Base-by-base conservation (phyloP, 2,888 invertebrate species). In the Schizotus pectinicornis region DNA sequence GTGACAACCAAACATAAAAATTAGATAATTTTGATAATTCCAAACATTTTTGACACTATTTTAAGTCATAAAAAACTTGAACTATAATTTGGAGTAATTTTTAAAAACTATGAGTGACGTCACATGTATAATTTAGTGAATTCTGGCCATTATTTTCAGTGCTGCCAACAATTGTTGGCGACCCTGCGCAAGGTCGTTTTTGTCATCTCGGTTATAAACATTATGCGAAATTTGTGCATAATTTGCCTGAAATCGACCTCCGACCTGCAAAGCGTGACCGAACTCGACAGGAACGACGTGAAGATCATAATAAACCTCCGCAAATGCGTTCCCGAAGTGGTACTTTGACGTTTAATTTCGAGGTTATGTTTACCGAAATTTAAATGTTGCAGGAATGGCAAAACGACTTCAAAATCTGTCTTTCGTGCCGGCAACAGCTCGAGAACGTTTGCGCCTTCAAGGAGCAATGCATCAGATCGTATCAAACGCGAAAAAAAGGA, bases 321-420 rank as follows among this genome's bases (percentile, higher is more conserved):
- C 14, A 66, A 62, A 47, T 73, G 71, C 48, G 67, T 74, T 12
- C 73, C 74, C n/a, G 74, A 75, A 69, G 57, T 74, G 55, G 75
- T 74, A 68, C 67, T 58, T 59, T 31, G 41, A 35, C 7, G 30
- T n/a, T 42, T 12, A 35, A 8, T 1, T 48, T 43, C 36, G 42
- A 59, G 48, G 50, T 53, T 55, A 54, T 37, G 34, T 48, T 12
- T 56, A 22, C 22, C 3, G 5, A 22, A 22, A 36, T 41, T 53
- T n/a, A n/a, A n/a, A 50, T 32, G 12, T 47, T 62, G 43, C 32
- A 72, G 72, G 61, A 74, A 42, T 74, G 74, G 72, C 63, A 60
- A 52, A 56, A 61, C 31, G 59, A 60, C 22, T 63, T 67, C 30
- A 43, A 59, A 13, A 62, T 76, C 35, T 77, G 76, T 55, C 31